These are phyloP conservation scores for mouse (Mus musculus) DNA, from an alignment of 2,113 vertebrate genomes.

Conservation along the genomic window GRCm39 chr11:64591001-64591500, in stretches of 20 bases:
- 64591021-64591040: constrained; percentile 32
- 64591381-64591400: constrained; percentile 30
- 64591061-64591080: not conserved
- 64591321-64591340: not conserved
- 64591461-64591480: constrained; percentile 18
- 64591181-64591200: not conserved
- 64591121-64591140: not conserved
- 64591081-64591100: not conserved
- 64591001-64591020: not conserved
- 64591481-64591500: not conserved
- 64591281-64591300: not conserved
- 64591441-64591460: constrained; percentile 67
- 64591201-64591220: not conserved
- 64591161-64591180: no score
- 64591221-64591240: not conserved
- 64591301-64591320: not conserved
- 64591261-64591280: fast-evolving
- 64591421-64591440: constrained; percentile 1
- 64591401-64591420: constrained; percentile 8
- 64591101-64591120: not conserved
- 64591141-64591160: not conserved
- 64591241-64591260: not conserved
- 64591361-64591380: constrained; percentile 44
- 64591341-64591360: constrained; percentile 35
- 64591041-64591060: not conserved